Evolutionary conservation across 2,797 vertebrate species (phyloP).

Genomic region (Anguilla megastoma): DNA sequence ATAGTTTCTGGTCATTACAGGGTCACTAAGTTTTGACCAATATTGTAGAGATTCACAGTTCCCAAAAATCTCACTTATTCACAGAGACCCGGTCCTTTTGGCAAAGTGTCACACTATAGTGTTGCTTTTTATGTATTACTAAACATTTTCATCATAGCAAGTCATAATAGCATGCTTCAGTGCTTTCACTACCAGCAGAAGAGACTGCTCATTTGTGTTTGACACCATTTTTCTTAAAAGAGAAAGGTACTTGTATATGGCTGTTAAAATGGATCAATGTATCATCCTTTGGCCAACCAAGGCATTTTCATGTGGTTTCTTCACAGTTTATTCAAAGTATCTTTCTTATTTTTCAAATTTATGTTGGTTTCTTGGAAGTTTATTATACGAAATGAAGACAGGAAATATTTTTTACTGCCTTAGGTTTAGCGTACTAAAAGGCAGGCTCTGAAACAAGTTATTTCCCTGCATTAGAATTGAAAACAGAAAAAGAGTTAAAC

Average conservation of each 20-base stretch:
- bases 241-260: conserved; percentile 14
- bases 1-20: not conserved
- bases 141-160: conserved; percentile 48
- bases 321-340: conserved; percentile 46
- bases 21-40: not conserved
- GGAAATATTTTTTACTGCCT: conserved; percentile 66
- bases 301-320: conserved; percentile 57
- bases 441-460: conserved; percentile 45
- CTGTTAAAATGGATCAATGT: conserved; percentile 52
- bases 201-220: conserved; percentile 58
- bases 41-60: not conserved
- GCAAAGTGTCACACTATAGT: conserved; percentile 41
- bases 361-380: conserved; percentile 60
- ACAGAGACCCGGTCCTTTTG: conserved; percentile 42
- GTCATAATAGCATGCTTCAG: conserved; percentile 57
- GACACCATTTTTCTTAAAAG: conserved; percentile 47
- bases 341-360: conserved; percentile 46
- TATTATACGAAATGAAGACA: conserved; percentile 67
- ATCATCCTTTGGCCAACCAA: conserved; percentile 58
- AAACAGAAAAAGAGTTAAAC: conserved; percentile 45
- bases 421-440: conserved; percentile 55
- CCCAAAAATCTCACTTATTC: not conserved
- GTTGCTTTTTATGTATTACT: conserved; percentile 31
- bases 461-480: conserved; percentile 39
- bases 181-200: conserved; percentile 45